These are phyloP conservation scores for Drosophila tsacasi DNA, from an alignment of 1,140 invertebrate genomes.

Conservation along the genomic window DNA sequence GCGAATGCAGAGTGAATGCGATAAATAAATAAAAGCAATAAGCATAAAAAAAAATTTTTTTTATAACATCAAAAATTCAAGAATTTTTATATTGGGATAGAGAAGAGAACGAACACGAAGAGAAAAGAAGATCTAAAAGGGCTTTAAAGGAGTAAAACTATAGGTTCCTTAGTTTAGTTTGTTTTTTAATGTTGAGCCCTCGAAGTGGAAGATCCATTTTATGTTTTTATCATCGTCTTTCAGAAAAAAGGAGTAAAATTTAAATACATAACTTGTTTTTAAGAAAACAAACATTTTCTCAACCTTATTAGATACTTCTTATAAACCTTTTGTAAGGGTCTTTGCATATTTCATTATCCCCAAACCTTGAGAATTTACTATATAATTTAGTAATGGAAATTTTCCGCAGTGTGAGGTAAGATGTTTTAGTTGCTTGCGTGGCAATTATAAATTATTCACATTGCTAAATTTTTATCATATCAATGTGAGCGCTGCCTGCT, in stretches of 20 bases:
- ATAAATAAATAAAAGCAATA: conserved; percentile 48
- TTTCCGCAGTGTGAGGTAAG: conserved; percentile 10
- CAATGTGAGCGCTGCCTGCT: conserved; percentile 49
- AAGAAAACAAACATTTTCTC: not conserved
- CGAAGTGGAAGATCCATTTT: not conserved
- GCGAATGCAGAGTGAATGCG: conserved; percentile 60
- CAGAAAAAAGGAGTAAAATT: not conserved
- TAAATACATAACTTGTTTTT: not conserved
- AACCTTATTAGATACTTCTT: too few species aligned
- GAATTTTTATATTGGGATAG: conserved; percentile 57
- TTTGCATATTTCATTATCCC: too few species aligned
- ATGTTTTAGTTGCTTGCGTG: conserved; percentile 56
- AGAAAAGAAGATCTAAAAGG: not conserved
- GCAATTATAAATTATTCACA: conserved; percentile 79
- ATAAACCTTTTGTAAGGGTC: too few species aligned
- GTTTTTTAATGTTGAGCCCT: not conserved
- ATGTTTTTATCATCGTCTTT: too few species aligned
- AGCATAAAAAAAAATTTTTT: conserved; percentile 27
- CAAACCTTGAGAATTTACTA: not conserved
- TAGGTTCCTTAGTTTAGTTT: not conserved
- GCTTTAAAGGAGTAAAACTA: not conserved
- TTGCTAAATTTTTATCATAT: conserved; percentile 53
- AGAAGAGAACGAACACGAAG: not conserved
- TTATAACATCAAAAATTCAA: conserved; percentile 63
- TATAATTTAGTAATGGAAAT: conserved; percentile 1